A percentile compares a stretch with the other conserved stretches of the same genome.
These are phyloP conservation scores for Argentina silus DNA, from an alignment of 2,797 vertebrate species.

Conservation along the genomic window DNA sequence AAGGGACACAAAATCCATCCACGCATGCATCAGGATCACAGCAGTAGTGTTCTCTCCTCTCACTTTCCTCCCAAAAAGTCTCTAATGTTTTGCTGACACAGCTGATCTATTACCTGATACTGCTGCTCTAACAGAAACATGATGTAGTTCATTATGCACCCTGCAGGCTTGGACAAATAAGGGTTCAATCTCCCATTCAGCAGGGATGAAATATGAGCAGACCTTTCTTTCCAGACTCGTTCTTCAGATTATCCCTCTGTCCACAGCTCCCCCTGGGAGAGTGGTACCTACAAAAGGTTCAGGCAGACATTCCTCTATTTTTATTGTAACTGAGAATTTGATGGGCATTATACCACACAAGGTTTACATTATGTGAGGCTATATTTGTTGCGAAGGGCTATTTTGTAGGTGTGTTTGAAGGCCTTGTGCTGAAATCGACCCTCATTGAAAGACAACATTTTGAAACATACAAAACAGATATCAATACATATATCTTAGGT, in stretches of 20 bases:
- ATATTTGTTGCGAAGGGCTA: background rate
- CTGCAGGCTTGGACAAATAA: conserved; percentile 59
- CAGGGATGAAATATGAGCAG: conserved; percentile 55
- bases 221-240: conserved; percentile 36
- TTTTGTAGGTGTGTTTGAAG: background rate
- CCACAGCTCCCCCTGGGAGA: conserved; percentile 18
- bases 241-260: conserved; percentile 50
- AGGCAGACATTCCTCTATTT: conserved; percentile 57
- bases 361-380: conserved; percentile 50
- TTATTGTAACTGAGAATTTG: conserved; percentile 51
- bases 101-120: conserved; percentile 59
- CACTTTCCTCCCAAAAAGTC: conserved; percentile 10
- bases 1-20: conserved; percentile 21
- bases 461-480: background rate
- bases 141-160: conserved; percentile 55
- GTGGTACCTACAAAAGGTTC: conserved; percentile 1
- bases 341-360: conserved; percentile 44
- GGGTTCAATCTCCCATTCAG: conserved; percentile 58
- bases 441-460: background rate
- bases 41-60: background rate
- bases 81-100: conserved; percentile 31
- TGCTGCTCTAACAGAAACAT: conserved; percentile 46
- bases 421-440: conserved; percentile 21
- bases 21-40: conserved; percentile 24
- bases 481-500: too few relatives aligned